Base-by-base conservation (phyloP, 2,888 invertebrate genomes). In the Dusona sp. region DNA sequence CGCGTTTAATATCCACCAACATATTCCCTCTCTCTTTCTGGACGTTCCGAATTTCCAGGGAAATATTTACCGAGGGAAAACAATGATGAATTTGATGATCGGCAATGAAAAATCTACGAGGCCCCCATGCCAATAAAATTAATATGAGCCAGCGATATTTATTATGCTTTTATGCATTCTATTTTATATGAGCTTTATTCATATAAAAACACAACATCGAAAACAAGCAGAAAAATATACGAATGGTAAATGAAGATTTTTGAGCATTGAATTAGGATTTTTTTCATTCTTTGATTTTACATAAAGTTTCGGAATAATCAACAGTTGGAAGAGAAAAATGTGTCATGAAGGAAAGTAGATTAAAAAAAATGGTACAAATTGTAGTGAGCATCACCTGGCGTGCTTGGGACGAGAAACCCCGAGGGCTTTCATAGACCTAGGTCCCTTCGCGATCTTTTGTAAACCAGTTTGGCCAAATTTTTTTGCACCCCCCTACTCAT, bases 401-500 rank as follows among this genome's bases (percentile, higher is more conserved):
- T 33, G 74, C 38, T 61, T 36, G 33, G 42, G 19, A 70, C 45
- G 65, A 38, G 65, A 54, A 68, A 38, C 79, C 86, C 81, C 54
- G 75, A 84, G 83, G 83, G 83, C 78, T 80, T 19, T 51, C 73
- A 78, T 78, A 73, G 67, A 81, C 54, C 70, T 61, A 42, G 45
- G 61, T 19, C 79, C 80, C 75, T 57, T 72, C 72, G 81, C 54
- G 74, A 45, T 75, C 79, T 81, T 87, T 87, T 74, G 74, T 82
- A 87, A 87, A 87, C 86, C 84, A 84, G 86, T 82, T 84, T 82
- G 45, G 70, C 70, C 65, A 81, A 57, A 38, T 82, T 81, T 67
- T 82, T 79, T 79, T 64, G 42, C 36, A 51, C 57, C 25, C 45
- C 45, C 57, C 61, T 42, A n/a, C 42, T 16, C 75, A 38, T 51